Conservation (phyloP, 2,113 vertebrate species). For the Columba livia region DNA sequence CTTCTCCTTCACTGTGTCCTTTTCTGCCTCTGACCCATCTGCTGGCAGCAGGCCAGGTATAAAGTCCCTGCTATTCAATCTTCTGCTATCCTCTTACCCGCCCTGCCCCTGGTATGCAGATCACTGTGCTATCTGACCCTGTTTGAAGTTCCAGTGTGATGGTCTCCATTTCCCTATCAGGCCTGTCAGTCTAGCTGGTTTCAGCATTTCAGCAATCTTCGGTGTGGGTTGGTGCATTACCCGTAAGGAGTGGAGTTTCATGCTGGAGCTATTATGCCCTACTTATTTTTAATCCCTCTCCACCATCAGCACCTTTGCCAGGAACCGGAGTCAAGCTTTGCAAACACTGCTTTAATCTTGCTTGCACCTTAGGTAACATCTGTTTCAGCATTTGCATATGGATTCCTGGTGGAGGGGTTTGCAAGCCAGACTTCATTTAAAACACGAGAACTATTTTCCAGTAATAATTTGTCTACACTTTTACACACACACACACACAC, state of each 20-base stretch:
- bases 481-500: not conserved
- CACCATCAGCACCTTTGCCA: conserved; percentile 17
- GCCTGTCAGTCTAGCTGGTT: conserved; percentile 16
- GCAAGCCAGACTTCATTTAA: not conserved
- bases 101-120: not conserved
- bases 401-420: not conserved
- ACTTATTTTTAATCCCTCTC: conserved; percentile 37
- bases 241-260: not conserved
- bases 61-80: not conserved
- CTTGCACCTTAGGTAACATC: conserved; percentile 6
- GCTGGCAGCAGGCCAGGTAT: not conserved
- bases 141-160: not conserved
- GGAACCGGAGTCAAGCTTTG: not conserved
- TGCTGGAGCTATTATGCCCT: conserved; percentile 9
- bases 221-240: not conserved
- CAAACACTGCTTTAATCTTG: conserved; percentile 17
- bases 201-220: conserved; percentile 31
- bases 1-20: not conserved
- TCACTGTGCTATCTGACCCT: conserved; percentile 16
- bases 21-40: not conserved
- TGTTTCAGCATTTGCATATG: not conserved
- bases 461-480: not conserved
- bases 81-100: conserved; percentile 42
- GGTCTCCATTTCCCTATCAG: conserved; percentile 12
- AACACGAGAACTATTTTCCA: not conserved